phyloP scores from a whole-genome alignment of 2,888 invertebrate genomes.

The Colostygia pectinataria region DNA sequence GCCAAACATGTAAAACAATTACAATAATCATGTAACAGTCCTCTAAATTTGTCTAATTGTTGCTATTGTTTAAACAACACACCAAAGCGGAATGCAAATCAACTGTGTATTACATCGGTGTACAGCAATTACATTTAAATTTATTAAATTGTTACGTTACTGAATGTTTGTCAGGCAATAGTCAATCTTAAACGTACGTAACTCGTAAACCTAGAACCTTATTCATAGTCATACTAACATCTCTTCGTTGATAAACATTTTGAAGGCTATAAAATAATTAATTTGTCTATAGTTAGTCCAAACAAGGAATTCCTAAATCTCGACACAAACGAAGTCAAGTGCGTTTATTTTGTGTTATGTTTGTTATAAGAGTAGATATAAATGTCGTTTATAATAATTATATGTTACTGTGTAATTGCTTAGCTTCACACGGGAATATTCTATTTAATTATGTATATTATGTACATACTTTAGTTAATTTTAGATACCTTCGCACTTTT shows the following conservation, averaged over 20 bases:
- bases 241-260: no score
- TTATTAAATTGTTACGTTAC: no score
- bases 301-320: no score
- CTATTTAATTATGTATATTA: neutral
- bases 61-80: slow-evolving; percentile 17
- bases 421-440: slow-evolving; percentile 22
- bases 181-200: no score
- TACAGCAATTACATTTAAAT: neutral
- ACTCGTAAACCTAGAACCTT: no score
- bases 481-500: no score
- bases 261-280: no score
- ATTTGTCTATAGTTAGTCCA: no score
- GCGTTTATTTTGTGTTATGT: no score
- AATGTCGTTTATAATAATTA: slow-evolving; percentile 3
- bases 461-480: neutral
- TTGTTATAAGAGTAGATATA: neutral
- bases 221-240: no score
- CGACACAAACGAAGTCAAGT: no score
- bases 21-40: slow-evolving; percentile 27
- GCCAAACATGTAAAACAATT: slow-evolving; percentile 22
- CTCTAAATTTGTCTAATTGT: slow-evolving; percentile 20
- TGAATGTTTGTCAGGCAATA: no score
- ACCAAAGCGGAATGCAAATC: slow-evolving; percentile 15
- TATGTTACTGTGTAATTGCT: slow-evolving; percentile 15
- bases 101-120: neutral